phyloP scores from a whole-genome alignment of 2,888 invertebrate species.

The Notodonta ziczac region DNA sequence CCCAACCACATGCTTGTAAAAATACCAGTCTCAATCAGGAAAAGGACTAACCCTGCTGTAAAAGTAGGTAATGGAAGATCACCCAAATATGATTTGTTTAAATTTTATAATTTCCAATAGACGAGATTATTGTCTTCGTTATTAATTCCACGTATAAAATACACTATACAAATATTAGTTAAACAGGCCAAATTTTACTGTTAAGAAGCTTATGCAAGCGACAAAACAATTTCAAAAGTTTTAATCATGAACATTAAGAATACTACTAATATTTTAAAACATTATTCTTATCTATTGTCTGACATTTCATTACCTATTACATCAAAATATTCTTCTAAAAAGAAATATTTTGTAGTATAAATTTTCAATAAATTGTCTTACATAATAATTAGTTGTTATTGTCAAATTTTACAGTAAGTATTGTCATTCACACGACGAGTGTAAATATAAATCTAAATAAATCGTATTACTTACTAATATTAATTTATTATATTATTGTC shows the following conservation, averaged over 20 bases:
- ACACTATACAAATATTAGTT: neutral
- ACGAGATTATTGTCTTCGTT: constrained; percentile 54
- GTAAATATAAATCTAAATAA: neutral
- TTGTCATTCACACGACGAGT: constrained; percentile 59
- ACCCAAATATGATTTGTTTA: constrained; percentile 14
- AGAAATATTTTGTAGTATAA: neutral
- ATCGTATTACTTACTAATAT: neutral
- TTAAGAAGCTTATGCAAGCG: neutral
- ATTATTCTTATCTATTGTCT: neutral
- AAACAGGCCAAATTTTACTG: constrained; percentile 1
- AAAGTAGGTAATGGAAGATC: constrained; percentile 28
- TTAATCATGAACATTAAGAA: neutral
- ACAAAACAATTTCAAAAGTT: neutral
- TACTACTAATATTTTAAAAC: neutral
- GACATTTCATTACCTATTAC: too few species aligned
- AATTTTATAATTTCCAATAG: constrained; percentile 33
- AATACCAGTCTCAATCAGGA: constrained; percentile 26
- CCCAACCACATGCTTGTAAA: neutral
- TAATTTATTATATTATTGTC: constrained; percentile 47
- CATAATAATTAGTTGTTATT: constrained; percentile 1
- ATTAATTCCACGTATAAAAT: constrained; percentile 19
- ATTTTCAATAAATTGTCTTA: too few species aligned
- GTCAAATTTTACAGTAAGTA: constrained; percentile 34
- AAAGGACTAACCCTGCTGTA: constrained; percentile 32
- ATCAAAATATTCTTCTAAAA: neutral